Conservation (phyloP, 2,888 invertebrate species). For the Plemyria rubiginata region DNA sequence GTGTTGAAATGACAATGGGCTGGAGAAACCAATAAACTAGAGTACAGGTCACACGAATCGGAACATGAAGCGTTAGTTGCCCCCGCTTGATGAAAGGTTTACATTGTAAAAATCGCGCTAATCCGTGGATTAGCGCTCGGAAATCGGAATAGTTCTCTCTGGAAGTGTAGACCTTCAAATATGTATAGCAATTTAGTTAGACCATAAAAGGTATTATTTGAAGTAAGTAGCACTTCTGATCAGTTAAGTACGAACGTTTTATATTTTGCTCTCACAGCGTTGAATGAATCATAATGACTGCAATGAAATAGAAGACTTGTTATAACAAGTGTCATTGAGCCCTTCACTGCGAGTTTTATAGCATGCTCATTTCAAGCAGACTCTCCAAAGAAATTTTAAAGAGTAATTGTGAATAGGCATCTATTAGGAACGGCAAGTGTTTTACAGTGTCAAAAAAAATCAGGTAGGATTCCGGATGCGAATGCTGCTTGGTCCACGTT, state of each 20-base stretch:
- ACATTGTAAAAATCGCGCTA: too few relatives aligned
- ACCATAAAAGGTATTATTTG: background rate
- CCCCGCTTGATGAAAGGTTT: too few relatives aligned
- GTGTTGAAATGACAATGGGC: too few relatives aligned
- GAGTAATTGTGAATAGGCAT: conserved; percentile 58
- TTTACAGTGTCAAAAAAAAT: conserved; percentile 72
- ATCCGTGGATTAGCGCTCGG: too few relatives aligned
- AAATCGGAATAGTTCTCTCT: too few relatives aligned
- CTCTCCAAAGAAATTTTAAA: conserved; percentile 56
- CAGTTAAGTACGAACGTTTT: background rate
- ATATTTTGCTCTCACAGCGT: background rate
- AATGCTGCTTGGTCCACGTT: conserved; percentile 62
- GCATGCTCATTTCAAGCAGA: conserved; percentile 36
- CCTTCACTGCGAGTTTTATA: conserved; percentile 28
- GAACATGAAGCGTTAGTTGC: too few relatives aligned
- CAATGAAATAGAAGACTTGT: conserved; percentile 48
- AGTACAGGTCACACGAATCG: too few relatives aligned
- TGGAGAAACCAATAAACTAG: too few relatives aligned
- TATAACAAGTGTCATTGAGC: conserved; percentile 50
- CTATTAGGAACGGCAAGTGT: conserved; percentile 73
- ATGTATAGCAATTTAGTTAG: background rate
- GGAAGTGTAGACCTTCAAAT: too few relatives aligned
- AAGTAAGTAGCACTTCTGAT: background rate
- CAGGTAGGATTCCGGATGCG: conserved; percentile 78
- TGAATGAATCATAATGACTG: conserved; percentile 27